These are phyloP conservation scores for Trachops cirrhosus DNA, from an alignment of 2,797 vertebrate species.

Conservation along the genomic window DNA sequence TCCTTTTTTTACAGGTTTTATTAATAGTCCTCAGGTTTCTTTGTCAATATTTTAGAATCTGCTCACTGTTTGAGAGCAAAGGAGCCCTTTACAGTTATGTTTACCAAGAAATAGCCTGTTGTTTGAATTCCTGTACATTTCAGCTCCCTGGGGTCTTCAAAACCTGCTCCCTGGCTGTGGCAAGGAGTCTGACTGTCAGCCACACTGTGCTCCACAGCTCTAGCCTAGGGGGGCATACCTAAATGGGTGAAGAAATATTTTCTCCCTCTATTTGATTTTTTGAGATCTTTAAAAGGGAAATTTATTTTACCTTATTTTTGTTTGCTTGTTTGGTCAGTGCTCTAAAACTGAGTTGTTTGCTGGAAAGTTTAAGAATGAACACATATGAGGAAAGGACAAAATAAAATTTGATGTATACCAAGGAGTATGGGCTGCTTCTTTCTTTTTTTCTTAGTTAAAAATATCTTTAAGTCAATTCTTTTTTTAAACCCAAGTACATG, in stretches of 20 bases:
- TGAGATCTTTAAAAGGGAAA: constrained; percentile 40
- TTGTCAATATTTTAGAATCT: constrained; percentile 59
- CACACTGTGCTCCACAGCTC: neutral
- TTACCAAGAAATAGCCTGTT: constrained; percentile 65
- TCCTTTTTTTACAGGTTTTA: constrained; percentile 45
- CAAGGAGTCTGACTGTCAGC: constrained; percentile 7
- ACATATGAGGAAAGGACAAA: constrained; percentile 48
- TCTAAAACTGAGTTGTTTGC: constrained; percentile 29
- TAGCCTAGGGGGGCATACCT: constrained; percentile 21
- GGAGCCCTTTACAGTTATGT: constrained; percentile 60
- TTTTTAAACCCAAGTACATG: neutral
- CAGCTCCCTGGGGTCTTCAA: neutral
- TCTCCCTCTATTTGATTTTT: constrained; percentile 37
- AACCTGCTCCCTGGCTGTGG: neutral
- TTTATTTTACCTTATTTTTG: constrained; percentile 59
- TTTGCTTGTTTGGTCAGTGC: neutral
- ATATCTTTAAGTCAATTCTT: neutral
- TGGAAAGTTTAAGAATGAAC: constrained; percentile 26
- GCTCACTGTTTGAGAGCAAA: constrained; percentile 57
- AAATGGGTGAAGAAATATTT: neutral
- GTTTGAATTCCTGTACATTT: constrained; percentile 46
- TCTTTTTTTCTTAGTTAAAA: neutral
- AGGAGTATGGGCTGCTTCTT: neutral
- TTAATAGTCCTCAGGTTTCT: constrained; percentile 55
- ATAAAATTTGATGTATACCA: constrained; percentile 40